These are phyloP conservation scores for Ischnus inquisitorius DNA, from an alignment of 2,888 invertebrate genomes.

Conservation along the genomic window DNA sequence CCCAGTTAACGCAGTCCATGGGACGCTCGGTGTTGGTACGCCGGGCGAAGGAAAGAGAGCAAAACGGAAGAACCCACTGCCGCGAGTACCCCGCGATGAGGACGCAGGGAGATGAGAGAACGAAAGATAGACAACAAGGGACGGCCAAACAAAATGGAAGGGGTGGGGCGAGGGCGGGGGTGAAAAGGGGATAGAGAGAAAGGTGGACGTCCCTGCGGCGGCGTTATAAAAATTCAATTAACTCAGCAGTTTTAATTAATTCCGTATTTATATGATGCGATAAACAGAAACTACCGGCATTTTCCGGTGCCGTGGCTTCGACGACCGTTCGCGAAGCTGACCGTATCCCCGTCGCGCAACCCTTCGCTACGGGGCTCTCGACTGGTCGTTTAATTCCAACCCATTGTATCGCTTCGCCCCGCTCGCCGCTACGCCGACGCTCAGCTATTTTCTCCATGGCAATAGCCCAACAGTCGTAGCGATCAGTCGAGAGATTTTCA, in stretches of 20 bases:
- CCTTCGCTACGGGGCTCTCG: not conserved
- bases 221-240: conserved; percentile 83
- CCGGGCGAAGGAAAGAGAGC: conserved; percentile 8
- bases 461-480: not conserved
- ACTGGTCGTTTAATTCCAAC: conserved; percentile 44
- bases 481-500: conserved; percentile 26
- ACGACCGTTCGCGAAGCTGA: conserved; percentile 27
- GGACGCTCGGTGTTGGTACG: not conserved
- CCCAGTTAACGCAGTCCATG: conserved; percentile 79
- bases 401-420: conserved; percentile 37
- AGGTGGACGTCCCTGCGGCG: conserved; percentile 72
- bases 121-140: conserved; percentile 43
- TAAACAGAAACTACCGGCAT: conserved; percentile 77
- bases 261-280: conserved; percentile 80
- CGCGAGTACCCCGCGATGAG: conserved; percentile 26
- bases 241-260: conserved; percentile 81
- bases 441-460: conserved; percentile 18
- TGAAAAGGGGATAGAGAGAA: conserved; percentile 56
- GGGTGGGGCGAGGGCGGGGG: conserved; percentile 67
- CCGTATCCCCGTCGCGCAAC: conserved; percentile 6
- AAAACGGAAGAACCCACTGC: conserved; percentile 24
- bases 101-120: not conserved
- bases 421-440: conserved; percentile 14
- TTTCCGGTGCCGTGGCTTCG: conserved; percentile 22
- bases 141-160: conserved; percentile 65